These are phyloP conservation scores for Zaprionus davidi DNA, from an alignment of 1,140 invertebrate species.

Conservation along the genomic window DNA sequence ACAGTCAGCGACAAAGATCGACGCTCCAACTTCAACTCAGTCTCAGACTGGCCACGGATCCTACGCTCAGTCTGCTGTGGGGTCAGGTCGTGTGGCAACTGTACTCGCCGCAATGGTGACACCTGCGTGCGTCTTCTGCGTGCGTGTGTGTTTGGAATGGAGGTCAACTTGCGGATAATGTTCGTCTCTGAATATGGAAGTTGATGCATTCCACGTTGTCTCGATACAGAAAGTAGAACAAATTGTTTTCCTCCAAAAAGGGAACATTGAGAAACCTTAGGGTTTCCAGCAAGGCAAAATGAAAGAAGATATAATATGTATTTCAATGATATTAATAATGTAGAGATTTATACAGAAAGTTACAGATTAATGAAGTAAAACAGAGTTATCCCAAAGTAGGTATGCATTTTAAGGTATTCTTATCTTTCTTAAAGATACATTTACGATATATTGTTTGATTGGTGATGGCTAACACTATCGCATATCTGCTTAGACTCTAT, in stretches of 20 bases:
- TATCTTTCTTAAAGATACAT: not conserved
- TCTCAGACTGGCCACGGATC: not conserved
- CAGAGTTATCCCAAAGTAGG: no score
- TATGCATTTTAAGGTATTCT: not conserved
- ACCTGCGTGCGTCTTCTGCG: slow-evolving; percentile 28
- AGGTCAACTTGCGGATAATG: slow-evolving; percentile 22
- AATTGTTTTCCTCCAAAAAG: not conserved
- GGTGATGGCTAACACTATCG: slow-evolving; percentile 5
- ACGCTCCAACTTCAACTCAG: not conserved
- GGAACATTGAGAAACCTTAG: not conserved
- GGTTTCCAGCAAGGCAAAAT: not conserved
- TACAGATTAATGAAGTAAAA: no score
- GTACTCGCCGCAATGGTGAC: slow-evolving; percentile 37
- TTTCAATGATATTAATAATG: no score
- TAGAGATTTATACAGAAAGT: no score
- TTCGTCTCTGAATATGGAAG: not conserved
- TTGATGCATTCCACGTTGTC: not conserved
- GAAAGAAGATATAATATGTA: not conserved
- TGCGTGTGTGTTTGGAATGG: not conserved
- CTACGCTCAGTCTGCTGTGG: not conserved
- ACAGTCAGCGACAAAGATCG: slow-evolving; percentile 41
- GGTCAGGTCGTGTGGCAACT: slow-evolving; percentile 55
- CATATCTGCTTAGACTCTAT: not conserved
- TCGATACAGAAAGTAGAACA: slow-evolving; percentile 1
- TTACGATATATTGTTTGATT: slow-evolving; percentile 4